Evolutionary conservation across 64 coral and sea anemone genomes (phyloP).

Genomic region (Exaiptasia diaphana): DNA sequence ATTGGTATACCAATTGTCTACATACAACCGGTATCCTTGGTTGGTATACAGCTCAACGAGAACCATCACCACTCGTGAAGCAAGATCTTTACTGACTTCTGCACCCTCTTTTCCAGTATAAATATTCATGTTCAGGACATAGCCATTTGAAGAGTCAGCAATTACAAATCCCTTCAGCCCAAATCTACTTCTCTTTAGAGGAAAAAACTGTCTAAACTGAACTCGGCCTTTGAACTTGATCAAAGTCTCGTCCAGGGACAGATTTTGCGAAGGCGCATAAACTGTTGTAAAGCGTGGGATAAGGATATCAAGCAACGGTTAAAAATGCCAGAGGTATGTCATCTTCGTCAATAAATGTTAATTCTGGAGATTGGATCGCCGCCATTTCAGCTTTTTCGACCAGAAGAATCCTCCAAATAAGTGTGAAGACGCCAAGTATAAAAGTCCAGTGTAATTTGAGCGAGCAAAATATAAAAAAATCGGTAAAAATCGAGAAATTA

Average conservation of each 20-base stretch:
- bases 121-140: constrained; percentile 21
- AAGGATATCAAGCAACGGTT: background rate
- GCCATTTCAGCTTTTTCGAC: constrained; percentile 1
- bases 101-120: constrained; percentile 38
- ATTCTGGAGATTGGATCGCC: background rate
- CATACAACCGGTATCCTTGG: constrained; percentile 10
- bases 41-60: background rate
- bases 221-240: constrained; percentile 37
- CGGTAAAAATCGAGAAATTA: background rate
- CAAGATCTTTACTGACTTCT: constrained; percentile 18
- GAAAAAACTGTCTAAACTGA: constrained; percentile 28
- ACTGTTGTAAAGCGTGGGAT: background rate
- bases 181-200: background rate
- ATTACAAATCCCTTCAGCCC: constrained; percentile 23
- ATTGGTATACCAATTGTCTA: constrained; percentile 42
- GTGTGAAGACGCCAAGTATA: background rate
- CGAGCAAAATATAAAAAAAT: background rate
- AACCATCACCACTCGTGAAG: background rate
- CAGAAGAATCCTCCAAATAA: background rate
- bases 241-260: constrained; percentile 32
- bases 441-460: background rate
- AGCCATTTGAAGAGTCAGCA: constrained; percentile 19
- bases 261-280: background rate
- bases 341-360: background rate
- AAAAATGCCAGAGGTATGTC: background rate